phyloP scores from a whole-genome alignment of 2,888 invertebrate genomes.

The Troides helena region DNA sequence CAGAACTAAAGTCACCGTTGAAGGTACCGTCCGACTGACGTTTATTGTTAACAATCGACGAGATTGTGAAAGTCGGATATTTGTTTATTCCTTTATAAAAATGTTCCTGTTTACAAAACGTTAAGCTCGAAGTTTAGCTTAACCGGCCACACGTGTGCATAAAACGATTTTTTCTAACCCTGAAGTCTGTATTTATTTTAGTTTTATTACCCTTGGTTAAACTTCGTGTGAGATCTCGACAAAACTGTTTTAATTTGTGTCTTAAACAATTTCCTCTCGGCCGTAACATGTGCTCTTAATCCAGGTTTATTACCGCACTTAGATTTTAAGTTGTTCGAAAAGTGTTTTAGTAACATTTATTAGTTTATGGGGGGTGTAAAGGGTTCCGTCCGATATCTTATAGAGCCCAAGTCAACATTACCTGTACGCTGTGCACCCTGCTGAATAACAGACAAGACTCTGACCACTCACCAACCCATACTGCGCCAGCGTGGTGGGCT shows the following conservation, averaged over 20 bases:
- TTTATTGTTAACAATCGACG: too few relatives aligned
- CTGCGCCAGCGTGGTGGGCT: too few relatives aligned
- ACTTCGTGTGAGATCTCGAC: constrained; percentile 28
- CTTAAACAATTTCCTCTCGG: constrained; percentile 12
- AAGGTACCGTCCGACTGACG: too few relatives aligned
- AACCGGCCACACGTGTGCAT: constrained; percentile 19
- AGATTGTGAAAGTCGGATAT: too few relatives aligned
- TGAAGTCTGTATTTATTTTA: constrained; percentile 21
- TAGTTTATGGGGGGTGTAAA: not conserved
- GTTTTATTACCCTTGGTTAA: constrained; percentile 26
- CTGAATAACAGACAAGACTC: too few relatives aligned
- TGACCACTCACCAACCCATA: too few relatives aligned
- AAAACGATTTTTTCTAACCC: constrained; percentile 4
- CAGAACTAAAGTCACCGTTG: too few relatives aligned
- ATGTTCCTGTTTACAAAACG: not conserved
- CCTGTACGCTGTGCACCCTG: too few relatives aligned
- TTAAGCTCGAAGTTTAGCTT: not conserved
- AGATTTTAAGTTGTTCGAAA: constrained; percentile 5
- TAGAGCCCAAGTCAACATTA: too few relatives aligned
- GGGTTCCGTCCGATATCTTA: too few relatives aligned
- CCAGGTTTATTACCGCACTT: constrained; percentile 5
- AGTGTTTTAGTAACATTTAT: not conserved
- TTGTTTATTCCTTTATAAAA: too few relatives aligned
- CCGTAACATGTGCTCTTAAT: not conserved
- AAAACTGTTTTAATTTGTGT: constrained; percentile 12